phyloP scores from a whole-genome alignment of 2,797 vertebrate genomes.

The Phoebastria nigripes region DNA sequence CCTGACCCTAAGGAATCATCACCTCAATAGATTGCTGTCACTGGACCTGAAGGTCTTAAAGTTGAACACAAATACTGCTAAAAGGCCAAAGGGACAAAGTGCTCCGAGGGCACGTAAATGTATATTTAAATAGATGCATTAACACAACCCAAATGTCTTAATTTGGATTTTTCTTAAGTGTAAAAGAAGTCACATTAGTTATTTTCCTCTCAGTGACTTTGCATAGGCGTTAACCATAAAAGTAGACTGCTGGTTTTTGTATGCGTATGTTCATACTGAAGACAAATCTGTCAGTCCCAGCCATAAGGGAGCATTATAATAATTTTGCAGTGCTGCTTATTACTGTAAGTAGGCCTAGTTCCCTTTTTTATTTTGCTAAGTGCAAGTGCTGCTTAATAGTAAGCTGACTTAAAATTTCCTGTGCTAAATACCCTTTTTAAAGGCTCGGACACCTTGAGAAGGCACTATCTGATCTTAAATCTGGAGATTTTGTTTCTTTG shows the following conservation, averaged over 20 bases:
- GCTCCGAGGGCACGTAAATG: fast-evolving
- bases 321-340: slow-evolving; percentile 81
- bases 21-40: fast-evolving
- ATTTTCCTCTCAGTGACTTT: background rate
- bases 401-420: background rate
- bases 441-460: background rate
- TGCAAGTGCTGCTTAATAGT: background rate
- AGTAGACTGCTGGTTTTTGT: slow-evolving; percentile 78
- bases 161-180: background rate
- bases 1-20: background rate
- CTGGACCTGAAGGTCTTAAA: background rate
- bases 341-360: slow-evolving; percentile 77
- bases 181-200: background rate
- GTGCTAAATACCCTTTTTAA: background rate
- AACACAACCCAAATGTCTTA: background rate
- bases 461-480: background rate
- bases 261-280: slow-evolving; percentile 87
- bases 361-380: slow-evolving; percentile 58
- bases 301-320: slow-evolving; percentile 82
- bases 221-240: background rate
- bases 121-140: background rate
- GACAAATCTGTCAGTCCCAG: slow-evolving; percentile 85
- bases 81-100: background rate
- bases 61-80: background rate
- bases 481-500: background rate